Conservation (phyloP, 2,888 invertebrate species). For the Spialia ferax region DNA sequence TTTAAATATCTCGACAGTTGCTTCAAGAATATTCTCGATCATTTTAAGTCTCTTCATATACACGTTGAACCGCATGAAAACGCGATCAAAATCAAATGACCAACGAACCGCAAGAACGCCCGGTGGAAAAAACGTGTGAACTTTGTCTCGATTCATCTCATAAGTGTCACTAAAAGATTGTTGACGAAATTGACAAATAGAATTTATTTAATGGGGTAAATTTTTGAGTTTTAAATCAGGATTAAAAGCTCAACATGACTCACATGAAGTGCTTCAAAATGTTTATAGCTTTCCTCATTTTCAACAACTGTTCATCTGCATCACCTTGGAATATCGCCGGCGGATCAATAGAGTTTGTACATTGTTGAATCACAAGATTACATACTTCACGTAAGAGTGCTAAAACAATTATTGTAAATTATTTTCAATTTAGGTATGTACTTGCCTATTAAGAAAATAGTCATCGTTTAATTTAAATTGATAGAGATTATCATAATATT, state of each 20-base stretch:
- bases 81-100: slow-evolving; percentile 91
- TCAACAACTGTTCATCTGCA: slow-evolving; percentile 90
- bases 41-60: slow-evolving; percentile 89
- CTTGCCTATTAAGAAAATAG: too few species aligned
- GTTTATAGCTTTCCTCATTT: slow-evolving; percentile 81
- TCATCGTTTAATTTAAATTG: too few species aligned
- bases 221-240: neutral
- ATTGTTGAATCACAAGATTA: slow-evolving; percentile 93
- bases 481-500: neutral
- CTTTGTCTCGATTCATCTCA: slow-evolving; percentile 82
- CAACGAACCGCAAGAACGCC: slow-evolving; percentile 88
- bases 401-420: slow-evolving; percentile 56
- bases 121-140: slow-evolving; percentile 83
- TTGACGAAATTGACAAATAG: neutral
- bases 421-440: neutral
- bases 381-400: slow-evolving; percentile 92
- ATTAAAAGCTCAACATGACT: slow-evolving; percentile 50
- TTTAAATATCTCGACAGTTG: slow-evolving; percentile 93
- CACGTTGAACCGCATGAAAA: slow-evolving; percentile 89
- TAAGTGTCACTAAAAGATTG: slow-evolving; percentile 74
- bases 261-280: slow-evolving; percentile 87
- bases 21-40: slow-evolving; percentile 90
- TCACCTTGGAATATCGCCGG: slow-evolving; percentile 95
- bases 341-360: slow-evolving; percentile 91
- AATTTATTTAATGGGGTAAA: neutral